These are phyloP conservation scores for Diachasma alloeum DNA, from an alignment of 1,140 invertebrate genomes.

Conservation along the genomic window DNA sequence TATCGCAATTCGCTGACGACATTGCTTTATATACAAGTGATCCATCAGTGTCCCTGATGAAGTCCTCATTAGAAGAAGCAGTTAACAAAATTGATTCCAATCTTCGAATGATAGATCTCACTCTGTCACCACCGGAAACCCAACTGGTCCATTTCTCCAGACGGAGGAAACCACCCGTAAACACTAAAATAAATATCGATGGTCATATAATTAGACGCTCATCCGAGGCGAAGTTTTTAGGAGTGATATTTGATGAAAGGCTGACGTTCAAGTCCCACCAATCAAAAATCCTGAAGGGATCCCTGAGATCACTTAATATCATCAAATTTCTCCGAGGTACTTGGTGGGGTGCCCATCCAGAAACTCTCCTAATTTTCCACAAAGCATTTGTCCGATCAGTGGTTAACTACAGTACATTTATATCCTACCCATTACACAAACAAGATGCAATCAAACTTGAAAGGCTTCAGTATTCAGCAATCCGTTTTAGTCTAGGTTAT, in stretches of 20 bases:
- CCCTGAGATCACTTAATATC: slow-evolving; percentile 25
- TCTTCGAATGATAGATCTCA: slow-evolving; percentile 24
- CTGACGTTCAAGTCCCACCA: slow-evolving; percentile 34
- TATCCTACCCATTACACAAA: slow-evolving; percentile 10
- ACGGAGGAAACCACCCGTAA: background rate
- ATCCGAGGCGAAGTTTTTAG: slow-evolving; percentile 25
- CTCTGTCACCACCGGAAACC: slow-evolving; percentile 34
- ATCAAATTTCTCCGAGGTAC: slow-evolving; percentile 32
- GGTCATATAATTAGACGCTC: background rate
- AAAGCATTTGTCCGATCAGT: slow-evolving; percentile 28
- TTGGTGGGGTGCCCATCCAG: slow-evolving; percentile 37
- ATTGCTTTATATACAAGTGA: too few relatives aligned
- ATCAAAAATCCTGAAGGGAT: slow-evolving; percentile 2
- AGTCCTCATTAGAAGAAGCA: too few relatives aligned
- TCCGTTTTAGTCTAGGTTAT: slow-evolving; percentile 3
- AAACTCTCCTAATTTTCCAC: slow-evolving; percentile 24
- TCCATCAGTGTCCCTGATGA: too few relatives aligned
- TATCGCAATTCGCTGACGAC: too few relatives aligned
- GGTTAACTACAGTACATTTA: slow-evolving; percentile 25
- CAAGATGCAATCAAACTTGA: slow-evolving; percentile 14
- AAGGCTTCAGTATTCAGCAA: slow-evolving; percentile 2
- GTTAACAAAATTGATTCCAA: background rate
- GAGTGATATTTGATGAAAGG: slow-evolving; percentile 30
- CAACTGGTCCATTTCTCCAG: slow-evolving; percentile 33
- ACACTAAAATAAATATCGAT: slow-evolving; percentile 16